Base-by-base conservation (phyloP, 2,888 invertebrate species). In the Macrostomum cliftonense region DNA sequence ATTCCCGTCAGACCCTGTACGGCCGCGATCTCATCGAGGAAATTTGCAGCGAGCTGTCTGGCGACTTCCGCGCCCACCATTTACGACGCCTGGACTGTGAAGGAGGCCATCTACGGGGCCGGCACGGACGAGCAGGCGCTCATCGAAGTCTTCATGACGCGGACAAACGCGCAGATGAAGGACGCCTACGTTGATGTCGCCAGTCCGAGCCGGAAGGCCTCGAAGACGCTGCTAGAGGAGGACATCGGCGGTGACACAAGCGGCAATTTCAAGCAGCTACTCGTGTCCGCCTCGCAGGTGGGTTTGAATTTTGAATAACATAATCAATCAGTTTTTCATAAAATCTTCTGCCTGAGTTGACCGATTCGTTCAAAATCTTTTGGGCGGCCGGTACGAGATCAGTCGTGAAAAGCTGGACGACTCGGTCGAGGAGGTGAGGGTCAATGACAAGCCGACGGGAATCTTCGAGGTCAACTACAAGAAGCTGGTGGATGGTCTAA, bases 181-280 rank as follows among this genome's bases (percentile, higher is more conserved):
- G 47, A 54, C 12, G 53, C 52, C 17, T 20, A 28, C 28, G 28
- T 7, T 4, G 28, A 51, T 58, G 60, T 61, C 46, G 59, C 57
- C 1, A 56, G 57, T 44, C 59, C 59, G 37, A 49, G 55, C 50
- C 54, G 56, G 43, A 53, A 54, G 39, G 51, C 47, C 4, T 40
- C 28, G 19, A 47, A 54, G 9, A 52, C 56, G 12, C 46, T 55
- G 42, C 73, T 89, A 57, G 88, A 89, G 63, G 77, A 80, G 46
- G 87, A 87, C 65, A 71, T 91, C 21, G 77, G 77, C 54, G 79
- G 80, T 45, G 93, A 93, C 67, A 89, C 89, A 1, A 84, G 84
- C 44, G 91, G 91, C 13, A 81, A 81, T 63, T 91, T 93, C 73
- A 81, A 83, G 68, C 77, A 88, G 48, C 74, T 93, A 40, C 78